Base-by-base conservation (phyloP, 2,888 invertebrate genomes). In the Phortica okadai region DNA sequence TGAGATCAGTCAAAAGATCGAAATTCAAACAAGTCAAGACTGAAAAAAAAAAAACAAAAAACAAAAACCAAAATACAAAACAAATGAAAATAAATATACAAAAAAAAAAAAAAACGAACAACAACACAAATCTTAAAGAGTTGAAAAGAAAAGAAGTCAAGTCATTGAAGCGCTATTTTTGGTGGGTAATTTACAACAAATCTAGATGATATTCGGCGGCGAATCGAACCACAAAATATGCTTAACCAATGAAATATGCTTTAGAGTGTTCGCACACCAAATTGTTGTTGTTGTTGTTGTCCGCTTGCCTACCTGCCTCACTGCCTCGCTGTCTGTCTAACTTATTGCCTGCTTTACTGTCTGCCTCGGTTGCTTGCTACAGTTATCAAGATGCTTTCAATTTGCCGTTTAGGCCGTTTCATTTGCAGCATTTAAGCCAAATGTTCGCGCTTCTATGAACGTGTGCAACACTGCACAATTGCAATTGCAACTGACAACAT, bases 401-500 rank as follows among this genome's bases (percentile, higher is more conserved):
- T 86, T 82, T 86, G 85, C 86, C 85, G 86, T 87, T 86, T 87
- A 86, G 88, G 85, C 86, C 86, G 25, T 86, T 86, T 86, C 85
- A 86, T 86, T 86, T 86, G 83, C 82, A 86, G 84, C 88, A 87
- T 87, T 85, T 86, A 87, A 82, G 82, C 82, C 78, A 54, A 11
- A 14, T 33, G 58, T 16, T n/a, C 11, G 45, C 45, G 6, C 45
- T 0, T 50, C 50, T 50, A 8, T 25, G 62, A 16, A 25, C 16
- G 33, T 62, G 62, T 66, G 70, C 70, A 56, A 72, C 56, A 72
- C 33, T 8, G 14, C 25, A 33, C 56, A 21, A 11, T 67, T n/a
- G 69, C 45, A 25, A 21, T 42, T 33, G 64, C 64, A 8, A 72
- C 33, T 67, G 56, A 25, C 10, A 50, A 42, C 54, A 70, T 11